A percentile compares a stretch with the other conserved stretches of the same genome.
These are phyloP conservation scores for Trichogramma evanescens DNA, from an alignment of 2,888 invertebrate genomes.

Conservation along the genomic window DNA sequence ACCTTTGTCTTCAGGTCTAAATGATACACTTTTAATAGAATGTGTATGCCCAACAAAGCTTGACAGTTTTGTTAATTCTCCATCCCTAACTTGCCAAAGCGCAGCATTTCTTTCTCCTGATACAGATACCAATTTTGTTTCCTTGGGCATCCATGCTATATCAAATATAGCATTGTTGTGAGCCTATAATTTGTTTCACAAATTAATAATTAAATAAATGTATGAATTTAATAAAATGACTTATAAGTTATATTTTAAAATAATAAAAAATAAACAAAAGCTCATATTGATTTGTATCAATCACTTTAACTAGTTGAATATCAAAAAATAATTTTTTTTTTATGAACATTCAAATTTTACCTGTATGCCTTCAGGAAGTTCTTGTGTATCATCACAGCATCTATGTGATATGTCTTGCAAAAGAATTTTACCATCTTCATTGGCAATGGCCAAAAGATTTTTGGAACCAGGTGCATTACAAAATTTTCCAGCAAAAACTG, in stretches of 20 bases:
- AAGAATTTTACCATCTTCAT: slow-evolving; percentile 74
- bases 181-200: slow-evolving; percentile 35
- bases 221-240: not conserved
- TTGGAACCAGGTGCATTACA: slow-evolving; percentile 60
- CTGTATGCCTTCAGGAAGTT: slow-evolving; percentile 48
- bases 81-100: slow-evolving; percentile 64
- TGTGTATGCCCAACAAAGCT: slow-evolving; percentile 71
- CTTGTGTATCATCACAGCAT: slow-evolving; percentile 16
- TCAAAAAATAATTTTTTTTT: not conserved
- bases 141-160: slow-evolving; percentile 74
- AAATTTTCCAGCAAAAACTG: slow-evolving; percentile 76
- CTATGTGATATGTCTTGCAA: slow-evolving; percentile 44
- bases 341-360: slow-evolving; percentile 36
- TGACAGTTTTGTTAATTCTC: slow-evolving; percentile 47
- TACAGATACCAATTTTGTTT: slow-evolving; percentile 73
- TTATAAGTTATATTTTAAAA: not conserved
- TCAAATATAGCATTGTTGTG: slow-evolving; percentile 89
- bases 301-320: not conserved
- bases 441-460: slow-evolving; percentile 72
- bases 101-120: slow-evolving; percentile 78
- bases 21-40: slow-evolving; percentile 76
- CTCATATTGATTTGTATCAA: not conserved
- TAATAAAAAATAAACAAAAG: not conserved
- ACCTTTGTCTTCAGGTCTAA: slow-evolving; percentile 60
- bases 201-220: slow-evolving; percentile 4